Evolutionary conservation across 2,888 invertebrate species (phyloP), one percentile per base, ranked within the genome.

Genomic region (Scaptomyza parva): DNA sequence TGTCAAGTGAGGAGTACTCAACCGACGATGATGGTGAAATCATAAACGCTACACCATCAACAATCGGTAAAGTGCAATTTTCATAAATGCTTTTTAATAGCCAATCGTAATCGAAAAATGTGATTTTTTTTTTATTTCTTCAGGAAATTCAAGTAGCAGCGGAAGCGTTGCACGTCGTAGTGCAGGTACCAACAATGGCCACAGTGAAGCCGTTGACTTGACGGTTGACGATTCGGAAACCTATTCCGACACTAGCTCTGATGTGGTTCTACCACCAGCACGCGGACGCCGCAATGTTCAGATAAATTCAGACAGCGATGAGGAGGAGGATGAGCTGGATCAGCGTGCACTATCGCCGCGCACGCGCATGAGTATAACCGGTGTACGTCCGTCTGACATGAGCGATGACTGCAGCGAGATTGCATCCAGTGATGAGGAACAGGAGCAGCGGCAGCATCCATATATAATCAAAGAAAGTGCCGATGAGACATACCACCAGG

Each of bases 331-430:
- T 7, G 79, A 87, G 39, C 20, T 86, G 20, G 91, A 91, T 20
- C 54, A 63, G 2, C 78, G 79, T 0, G 88, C 84, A 0, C 45
- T 90, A 0, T 92, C 91, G 0, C 92, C 92, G 12, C 75, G 88
- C 44, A 92, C 91, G 0, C 83, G 91, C 0, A 90, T 90, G 90
- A 91, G 91, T 43, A 91, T 91, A 2, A 91, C 91, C 0, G 91
- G 92, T 0, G 65, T 90, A n/a, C 84, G 90, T 2, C 91, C 90
- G 0, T 51, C 66, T 2, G 90, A 91, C 44, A 57, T 90, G 0
- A 74, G 80, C 35, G 88, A 88, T 37, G 72, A 63, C 11, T 88
- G 88, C 1, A 91, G 90, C 44, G 91, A 90, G 64, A 89, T 91
- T n/a, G 89, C 86, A 3, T 89, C 80, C 45, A 84, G 82, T 6